These are phyloP conservation scores for Phaetusa simplex DNA, from an alignment of 2,113 vertebrate species.

Conservation along the genomic window DNA sequence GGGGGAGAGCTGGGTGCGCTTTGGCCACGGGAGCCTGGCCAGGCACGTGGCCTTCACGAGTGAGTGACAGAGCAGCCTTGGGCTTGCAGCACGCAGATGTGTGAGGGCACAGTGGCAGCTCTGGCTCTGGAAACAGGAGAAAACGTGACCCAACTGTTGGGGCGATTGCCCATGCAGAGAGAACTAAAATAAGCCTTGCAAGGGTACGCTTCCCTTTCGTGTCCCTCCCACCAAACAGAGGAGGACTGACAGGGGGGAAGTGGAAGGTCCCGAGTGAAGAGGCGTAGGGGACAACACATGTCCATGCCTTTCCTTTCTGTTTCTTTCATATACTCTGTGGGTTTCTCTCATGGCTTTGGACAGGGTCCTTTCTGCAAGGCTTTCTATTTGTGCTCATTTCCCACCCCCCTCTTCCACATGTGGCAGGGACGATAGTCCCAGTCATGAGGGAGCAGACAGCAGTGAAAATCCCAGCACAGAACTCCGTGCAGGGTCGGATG, in stretches of 20 bases:
- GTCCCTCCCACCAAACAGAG: neutral
- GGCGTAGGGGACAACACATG: neutral
- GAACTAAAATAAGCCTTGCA: neutral
- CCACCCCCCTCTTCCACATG: neutral
- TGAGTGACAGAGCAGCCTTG: neutral
- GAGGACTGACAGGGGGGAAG: neutral
- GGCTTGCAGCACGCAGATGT: neutral
- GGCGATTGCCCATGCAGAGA: neutral
- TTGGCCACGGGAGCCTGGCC: neutral
- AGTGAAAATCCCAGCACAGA: neutral
- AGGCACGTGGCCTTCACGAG: neutral
- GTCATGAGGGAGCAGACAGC: neutral
- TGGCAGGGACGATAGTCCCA: neutral
- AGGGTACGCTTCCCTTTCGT: neutral
- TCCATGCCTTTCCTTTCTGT: neutral
- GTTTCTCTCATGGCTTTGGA: neutral
- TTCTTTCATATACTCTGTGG: neutral
- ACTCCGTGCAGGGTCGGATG: rapidly evolving
- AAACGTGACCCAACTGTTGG: neutral
- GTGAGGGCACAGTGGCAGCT: neutral
- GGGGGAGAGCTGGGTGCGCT: neutral
- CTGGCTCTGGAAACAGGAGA: neutral
- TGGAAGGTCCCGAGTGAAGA: neutral
- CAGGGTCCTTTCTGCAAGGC: neutral
- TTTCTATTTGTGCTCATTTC: neutral